Evolutionary conservation across 1,140 invertebrate species (phyloP).

Genomic region (Sycophila sp.): DNA sequence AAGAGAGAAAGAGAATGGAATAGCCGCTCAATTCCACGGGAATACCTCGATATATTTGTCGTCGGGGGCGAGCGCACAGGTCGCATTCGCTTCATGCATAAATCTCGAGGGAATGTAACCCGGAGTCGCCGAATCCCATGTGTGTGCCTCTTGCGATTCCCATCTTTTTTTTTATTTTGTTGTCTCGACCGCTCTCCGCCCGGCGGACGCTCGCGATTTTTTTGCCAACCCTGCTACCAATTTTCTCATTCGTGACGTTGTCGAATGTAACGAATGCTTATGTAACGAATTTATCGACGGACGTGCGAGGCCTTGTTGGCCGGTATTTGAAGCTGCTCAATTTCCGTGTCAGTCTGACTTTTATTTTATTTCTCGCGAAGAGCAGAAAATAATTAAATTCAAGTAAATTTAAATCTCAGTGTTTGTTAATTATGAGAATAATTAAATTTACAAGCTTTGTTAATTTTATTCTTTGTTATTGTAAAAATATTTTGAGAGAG

Average conservation of each 20-base stretch:
- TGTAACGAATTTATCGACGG: too few species aligned
- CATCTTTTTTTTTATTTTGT: not conserved
- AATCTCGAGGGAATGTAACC: constrained; percentile 54
- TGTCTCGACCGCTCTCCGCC: not conserved
- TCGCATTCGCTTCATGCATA: constrained; percentile 43
- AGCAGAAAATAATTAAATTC: too few species aligned
- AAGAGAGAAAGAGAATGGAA: not conserved
- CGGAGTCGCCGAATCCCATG: constrained; percentile 21
- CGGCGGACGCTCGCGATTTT: not conserved
- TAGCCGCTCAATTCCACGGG: constrained; percentile 58
- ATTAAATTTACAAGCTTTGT: too few species aligned
- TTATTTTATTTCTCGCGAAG: too few species aligned
- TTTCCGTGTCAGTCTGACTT: too few species aligned
- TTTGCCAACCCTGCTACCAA: not conserved
- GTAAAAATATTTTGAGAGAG: too few species aligned
- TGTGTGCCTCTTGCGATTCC: not conserved
- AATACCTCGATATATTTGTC: constrained; percentile 66
- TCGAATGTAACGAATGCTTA: not conserved
- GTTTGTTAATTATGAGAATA: too few species aligned
- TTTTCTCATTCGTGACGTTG: not conserved
- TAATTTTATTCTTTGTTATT: too few species aligned
- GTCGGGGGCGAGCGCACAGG: constrained; percentile 42
- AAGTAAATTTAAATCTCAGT: too few species aligned
- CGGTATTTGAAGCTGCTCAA: too few species aligned
- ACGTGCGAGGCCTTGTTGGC: too few species aligned